A percentile compares a stretch with the other conserved stretches of the same genome.
Conservation (phyloP, 2,113 vertebrate genomes). For the Phoenicopterus ruber region DNA sequence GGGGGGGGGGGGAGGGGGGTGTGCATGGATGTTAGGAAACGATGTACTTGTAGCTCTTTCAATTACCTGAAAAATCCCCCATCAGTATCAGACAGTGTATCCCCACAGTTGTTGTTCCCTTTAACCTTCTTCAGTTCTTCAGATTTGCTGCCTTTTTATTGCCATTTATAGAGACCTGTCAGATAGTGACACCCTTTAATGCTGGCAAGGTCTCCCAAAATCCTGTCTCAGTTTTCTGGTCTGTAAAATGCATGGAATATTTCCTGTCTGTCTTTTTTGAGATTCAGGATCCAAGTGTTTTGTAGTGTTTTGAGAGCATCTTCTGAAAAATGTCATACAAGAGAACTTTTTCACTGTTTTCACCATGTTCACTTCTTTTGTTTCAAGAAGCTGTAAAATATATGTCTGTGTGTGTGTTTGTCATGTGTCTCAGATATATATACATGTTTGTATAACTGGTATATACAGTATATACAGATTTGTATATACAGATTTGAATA, state of each 20-base stretch:
- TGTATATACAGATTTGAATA: no score
- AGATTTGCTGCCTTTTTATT: background rate
- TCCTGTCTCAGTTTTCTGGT: background rate
- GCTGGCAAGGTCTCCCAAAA: background rate
- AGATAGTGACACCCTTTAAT: background rate
- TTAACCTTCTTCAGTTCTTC: background rate
- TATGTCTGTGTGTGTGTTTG: background rate
- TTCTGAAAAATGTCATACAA: background rate
- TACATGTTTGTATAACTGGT: background rate
- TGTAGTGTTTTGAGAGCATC: background rate
- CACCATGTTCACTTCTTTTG: background rate
- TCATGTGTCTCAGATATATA: background rate
- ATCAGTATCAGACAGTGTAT: background rate
- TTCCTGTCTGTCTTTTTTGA: background rate
- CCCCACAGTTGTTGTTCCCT: background rate
- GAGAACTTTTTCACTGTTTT: background rate
- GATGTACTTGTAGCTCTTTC: background rate
- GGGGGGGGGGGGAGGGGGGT: no score
- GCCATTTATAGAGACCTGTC: background rate
- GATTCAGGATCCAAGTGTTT: background rate
- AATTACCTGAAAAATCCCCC: background rate
- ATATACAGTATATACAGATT: no score
- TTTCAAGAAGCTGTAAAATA: background rate
- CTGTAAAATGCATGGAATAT: background rate
- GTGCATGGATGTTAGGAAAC: fast-evolving